Evolutionary conservation across 2,888 invertebrate species (phyloP).

Genomic region (Adelphocoris suturalis): DNA sequence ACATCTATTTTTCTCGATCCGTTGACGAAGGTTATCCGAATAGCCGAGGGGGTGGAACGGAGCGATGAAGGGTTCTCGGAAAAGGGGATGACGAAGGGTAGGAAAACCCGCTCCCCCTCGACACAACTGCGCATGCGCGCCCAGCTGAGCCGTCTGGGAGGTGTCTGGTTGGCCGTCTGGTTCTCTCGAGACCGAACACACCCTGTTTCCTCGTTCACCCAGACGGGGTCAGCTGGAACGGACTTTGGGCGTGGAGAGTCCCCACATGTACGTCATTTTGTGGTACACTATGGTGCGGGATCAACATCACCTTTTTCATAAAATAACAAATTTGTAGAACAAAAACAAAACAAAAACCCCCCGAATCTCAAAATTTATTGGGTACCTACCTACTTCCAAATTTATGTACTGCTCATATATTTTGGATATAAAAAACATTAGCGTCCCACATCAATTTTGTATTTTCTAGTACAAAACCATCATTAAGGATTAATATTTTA

Average conservation of each 20-base stretch:
- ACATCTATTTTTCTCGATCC: neutral
- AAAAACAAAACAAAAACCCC: no score
- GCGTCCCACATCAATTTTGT: no score
- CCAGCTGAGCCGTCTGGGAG: neutral
- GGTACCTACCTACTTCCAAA: no score
- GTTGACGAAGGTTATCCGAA: neutral
- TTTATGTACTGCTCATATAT: no score
- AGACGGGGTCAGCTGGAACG: neutral
- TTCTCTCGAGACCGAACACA: neutral
- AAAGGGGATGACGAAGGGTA: neutral
- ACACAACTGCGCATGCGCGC: neutral
- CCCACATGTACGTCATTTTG: no score
- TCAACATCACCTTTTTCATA: no score
- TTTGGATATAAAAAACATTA: no score
- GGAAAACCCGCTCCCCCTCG: neutral
- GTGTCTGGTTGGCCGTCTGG: conserved; percentile 49
- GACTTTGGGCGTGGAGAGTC: neutral
- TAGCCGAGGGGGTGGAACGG: neutral
- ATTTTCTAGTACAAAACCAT: no score
- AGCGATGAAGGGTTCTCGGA: conserved; percentile 23
- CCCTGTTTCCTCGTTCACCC: neutral
- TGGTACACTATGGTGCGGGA: no score
- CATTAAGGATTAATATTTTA: no score
- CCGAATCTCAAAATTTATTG: no score
- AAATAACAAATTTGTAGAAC: no score